Percentiles rank a stretch among this genome's conserved stretches.
Conservation (phyloP, 2,113 vertebrate genomes). For the Mungos mungo region DNA sequence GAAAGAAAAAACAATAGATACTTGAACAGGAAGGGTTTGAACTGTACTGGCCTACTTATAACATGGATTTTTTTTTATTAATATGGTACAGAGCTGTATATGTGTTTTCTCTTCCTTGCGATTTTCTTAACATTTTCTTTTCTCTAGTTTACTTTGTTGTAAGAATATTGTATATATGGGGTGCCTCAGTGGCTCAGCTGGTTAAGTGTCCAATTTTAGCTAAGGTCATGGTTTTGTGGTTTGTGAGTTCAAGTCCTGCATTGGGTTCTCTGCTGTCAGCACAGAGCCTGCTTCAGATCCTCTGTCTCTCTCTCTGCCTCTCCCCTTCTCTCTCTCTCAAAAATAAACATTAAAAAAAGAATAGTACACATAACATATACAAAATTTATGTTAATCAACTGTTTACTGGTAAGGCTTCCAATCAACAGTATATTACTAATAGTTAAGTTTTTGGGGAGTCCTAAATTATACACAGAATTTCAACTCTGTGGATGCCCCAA, state of each 20-base stretch:
- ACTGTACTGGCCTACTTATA: neutral
- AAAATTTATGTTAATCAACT: neutral
- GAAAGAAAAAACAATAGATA: neutral
- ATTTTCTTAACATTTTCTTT: neutral
- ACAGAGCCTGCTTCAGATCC: no score
- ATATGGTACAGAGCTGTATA: neutral
- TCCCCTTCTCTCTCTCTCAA: no score
- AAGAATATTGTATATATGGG: neutral
- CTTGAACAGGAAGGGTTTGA: neutral
- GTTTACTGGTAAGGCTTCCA: neutral
- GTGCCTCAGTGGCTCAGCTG: no score
- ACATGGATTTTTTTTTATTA: neutral
- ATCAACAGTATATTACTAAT: neutral
- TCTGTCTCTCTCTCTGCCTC: no score
- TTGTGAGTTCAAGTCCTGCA: no score
- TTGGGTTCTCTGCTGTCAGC: no score
- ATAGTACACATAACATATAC: neutral
- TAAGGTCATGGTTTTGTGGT: no score
- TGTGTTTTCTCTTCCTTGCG: neutral
- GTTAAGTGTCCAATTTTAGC: no score
- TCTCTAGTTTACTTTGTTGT: neutral
- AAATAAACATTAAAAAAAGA: no score
- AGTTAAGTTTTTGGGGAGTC: neutral
- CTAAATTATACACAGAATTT: neutral
- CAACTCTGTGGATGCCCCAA: neutral